Evolutionary conservation across 2,888 invertebrate species (phyloP), one percentile per base, ranked within the genome.

Genomic region (Hyppa rectilinea): DNA sequence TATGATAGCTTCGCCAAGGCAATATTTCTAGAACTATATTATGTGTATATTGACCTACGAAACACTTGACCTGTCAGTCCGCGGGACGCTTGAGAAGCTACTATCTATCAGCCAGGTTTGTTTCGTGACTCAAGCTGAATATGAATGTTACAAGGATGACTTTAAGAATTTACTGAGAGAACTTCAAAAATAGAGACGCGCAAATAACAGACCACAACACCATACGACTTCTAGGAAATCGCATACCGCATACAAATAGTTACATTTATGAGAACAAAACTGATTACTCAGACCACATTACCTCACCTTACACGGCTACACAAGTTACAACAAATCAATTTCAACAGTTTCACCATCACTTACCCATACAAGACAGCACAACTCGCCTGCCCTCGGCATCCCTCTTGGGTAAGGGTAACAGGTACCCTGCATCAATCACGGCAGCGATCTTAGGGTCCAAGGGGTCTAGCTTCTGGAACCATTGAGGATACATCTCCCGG

Each of bases 381-480:
- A 98, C 97, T 86, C 97, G 96, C 56, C 98, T 96, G 0, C 99
- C 99, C 63, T 97, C 95, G 31, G 96, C 93, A 88, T 98, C 98
- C 55, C 98, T 96, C 87, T 98, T 97, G 1, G 97, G 96, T 81
- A 98, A 89, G 0, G 98, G 98, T 20, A 98, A 97, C 76, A 98
- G 87, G 83, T 98, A 98, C 0, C 99, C 99, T 29, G 97, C 97
- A 78, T 98, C 97, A 78, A 99, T 97, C 49, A 99, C 97, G 50
- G 98, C 98, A 29, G 97, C 97, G 74, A 99, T 96, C 62, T 97
- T 97, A 0, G 98, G 97, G 89, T 98, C 98, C 71, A 97, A 96
- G 63, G 98, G 97, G 87, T 98, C 98, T 60, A 98, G 94, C 71
- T 97, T 97, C 83, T 97, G 96, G 95, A 98, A 99, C 98, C 98